phyloP scores from a whole-genome alignment of 2,113 vertebrate species.

The Rhadina sibilatrix region DNA sequence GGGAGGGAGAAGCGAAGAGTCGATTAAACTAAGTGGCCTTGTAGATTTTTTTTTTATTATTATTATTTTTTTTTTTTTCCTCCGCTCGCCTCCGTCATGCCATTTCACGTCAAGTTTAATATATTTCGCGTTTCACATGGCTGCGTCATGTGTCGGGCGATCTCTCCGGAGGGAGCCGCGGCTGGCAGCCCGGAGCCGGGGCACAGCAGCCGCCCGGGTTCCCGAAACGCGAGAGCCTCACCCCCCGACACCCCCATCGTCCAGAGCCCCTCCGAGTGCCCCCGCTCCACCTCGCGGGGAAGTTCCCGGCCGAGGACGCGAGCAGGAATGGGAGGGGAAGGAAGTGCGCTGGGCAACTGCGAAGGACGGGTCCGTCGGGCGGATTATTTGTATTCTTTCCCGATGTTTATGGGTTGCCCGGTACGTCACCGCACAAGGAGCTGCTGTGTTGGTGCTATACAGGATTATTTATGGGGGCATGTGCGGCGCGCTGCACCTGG shows the following conservation, averaged over 20 bases:
- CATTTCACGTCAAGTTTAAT: slow-evolving; percentile 41
- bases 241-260: not conserved
- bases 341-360: slow-evolving; percentile 36
- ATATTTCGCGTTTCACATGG: slow-evolving; percentile 31
- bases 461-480: slow-evolving; percentile 72
- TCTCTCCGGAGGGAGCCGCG: slow-evolving; percentile 10
- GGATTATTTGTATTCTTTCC: slow-evolving; percentile 63
- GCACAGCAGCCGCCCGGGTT: not conserved
- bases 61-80: no score
- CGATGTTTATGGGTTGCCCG: slow-evolving; percentile 54
- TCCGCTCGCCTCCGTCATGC: not conserved
- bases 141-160: slow-evolving; percentile 40
- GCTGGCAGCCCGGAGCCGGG: not conserved
- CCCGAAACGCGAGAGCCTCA: not conserved
- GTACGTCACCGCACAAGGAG: slow-evolving; percentile 58
- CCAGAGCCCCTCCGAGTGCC: not conserved
- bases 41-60: not conserved
- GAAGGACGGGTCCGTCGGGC: slow-evolving; percentile 31
- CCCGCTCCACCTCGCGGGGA: slow-evolving; percentile 21
- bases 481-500: slow-evolving; percentile 69
- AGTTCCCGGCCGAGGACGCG: slow-evolving; percentile 40
- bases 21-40: slow-evolving; percentile 48
- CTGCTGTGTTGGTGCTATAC: slow-evolving; percentile 55
- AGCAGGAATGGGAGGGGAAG: not conserved
- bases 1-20: not conserved